Evolutionary conservation across 2,888 invertebrate species (phyloP), one percentile per base, ranked within the genome.

Genomic region (Nymphalis c-album): DNA sequence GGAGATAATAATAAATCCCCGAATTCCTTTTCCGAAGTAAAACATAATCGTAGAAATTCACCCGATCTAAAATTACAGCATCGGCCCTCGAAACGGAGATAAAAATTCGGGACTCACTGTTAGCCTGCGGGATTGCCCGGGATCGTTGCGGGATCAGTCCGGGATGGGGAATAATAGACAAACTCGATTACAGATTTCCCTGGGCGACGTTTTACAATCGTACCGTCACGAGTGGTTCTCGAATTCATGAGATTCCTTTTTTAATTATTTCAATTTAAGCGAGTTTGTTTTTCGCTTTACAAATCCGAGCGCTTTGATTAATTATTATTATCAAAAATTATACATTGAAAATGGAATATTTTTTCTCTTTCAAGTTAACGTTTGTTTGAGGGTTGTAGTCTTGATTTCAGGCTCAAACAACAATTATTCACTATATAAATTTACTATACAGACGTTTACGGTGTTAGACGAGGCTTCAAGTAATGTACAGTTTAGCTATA

Each of bases 181-280:
- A 86, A 88, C 84, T 83, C 85, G 85, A 87, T 89, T 89, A 87
- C 84, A 85, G 83, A 85, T 86, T 85, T 87, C 88, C 87, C 85
- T 78, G 72, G 83, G 81, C 83, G 85, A 80, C 82, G 78, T 80
- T 82, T 81, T 76, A 78, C 82, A 82, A 83, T 85, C 82, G 84
- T 82, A 31, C 79, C 75, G 69, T 63, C 78, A 83, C 83, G 80
- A 77, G 69, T 73, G 73, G 74, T 74, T 76, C 76, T 82, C 80
- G 80, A 82, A 66, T 58, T 71, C 57, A 60, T 63, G 57, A 58
- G 48, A 58, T 63, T 48, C n/a, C 16, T 31, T 55, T 55, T 55
- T 55, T 55, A 55, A 55, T 55, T 55, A 55, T 55, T 31, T 55
- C 53, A 31, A 26, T 55, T 55, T 55, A 26, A 17, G 17, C 8